Evolutionary conservation across 2,888 invertebrate genomes (phyloP).

Genomic region (Archips xylosteana): DNA sequence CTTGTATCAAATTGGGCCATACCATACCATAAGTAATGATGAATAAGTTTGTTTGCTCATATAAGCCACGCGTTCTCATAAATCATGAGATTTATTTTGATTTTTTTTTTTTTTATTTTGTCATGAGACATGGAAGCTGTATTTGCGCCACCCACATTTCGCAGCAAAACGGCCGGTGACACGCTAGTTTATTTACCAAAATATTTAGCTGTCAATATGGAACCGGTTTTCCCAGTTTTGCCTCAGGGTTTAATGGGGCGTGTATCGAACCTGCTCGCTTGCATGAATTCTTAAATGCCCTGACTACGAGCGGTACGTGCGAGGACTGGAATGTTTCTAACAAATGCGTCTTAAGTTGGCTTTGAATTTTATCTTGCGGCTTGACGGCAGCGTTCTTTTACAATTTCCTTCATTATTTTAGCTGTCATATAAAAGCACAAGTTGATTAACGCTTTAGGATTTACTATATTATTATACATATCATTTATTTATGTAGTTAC

Average conservation of each 20-base stretch:
- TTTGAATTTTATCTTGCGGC: slow-evolving; percentile 3
- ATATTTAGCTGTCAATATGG: slow-evolving; percentile 22
- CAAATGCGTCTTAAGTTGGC: neutral
- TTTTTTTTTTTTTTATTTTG: too few species aligned
- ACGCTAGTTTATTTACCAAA: slow-evolving; percentile 3
- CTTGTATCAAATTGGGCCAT: neutral
- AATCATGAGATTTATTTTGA: too few species aligned
- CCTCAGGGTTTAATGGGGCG: slow-evolving; percentile 4
- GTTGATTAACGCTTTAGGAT: neutral
- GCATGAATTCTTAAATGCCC: slow-evolving; percentile 40
- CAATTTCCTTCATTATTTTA: neutral
- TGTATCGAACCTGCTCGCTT: slow-evolving; percentile 30
- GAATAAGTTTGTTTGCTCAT: neutral
- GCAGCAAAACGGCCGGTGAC: neutral
- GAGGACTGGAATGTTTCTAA: slow-evolving; percentile 14
- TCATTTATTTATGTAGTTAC: neutral
- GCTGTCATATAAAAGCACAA: neutral
- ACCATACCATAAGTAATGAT: neutral
- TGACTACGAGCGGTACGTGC: slow-evolving; percentile 29
- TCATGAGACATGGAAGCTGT: slow-evolving; percentile 4
- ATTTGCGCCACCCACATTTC: slow-evolving; percentile 15
- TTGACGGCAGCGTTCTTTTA: neutral
- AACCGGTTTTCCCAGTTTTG: slow-evolving; percentile 16
- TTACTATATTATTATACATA: neutral
- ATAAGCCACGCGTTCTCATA: neutral